Base-by-base conservation (phyloP, 2,797 vertebrate genomes). In the Gymnopithys bicolor region DNA sequence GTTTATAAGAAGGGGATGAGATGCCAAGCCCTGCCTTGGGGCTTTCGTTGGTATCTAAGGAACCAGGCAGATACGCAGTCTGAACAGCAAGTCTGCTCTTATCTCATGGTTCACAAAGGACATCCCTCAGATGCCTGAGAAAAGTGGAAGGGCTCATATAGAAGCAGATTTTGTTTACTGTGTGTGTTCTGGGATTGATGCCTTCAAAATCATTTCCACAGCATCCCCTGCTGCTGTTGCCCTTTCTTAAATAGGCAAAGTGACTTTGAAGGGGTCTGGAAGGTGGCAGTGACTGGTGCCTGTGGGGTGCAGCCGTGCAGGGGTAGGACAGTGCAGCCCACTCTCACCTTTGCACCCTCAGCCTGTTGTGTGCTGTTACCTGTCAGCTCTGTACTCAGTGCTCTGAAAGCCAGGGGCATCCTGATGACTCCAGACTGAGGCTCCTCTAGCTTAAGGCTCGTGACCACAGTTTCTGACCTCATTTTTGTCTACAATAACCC, bases 31-130 rank as follows among this genome's bases (percentile, higher is more conserved):
- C 83, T 97, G 95, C 95, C 95, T 83, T 87, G 64, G 48, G 96
- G 95, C 95, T 97, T 93, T 97, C 37, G 16, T 46, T 73, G 35
- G 97, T 98, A 97, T 98, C 98, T 95, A 97, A 98, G 98, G 96
- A 97, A 95, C 97, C 88, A 24, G 71, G 73, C 86, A 96, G 97
- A 96, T 97, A 97, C 77, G 95, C 94, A 94, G 93, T 48, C 94
- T 90, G 97, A 93, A 94, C 97, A 96, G 77, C 3, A 9, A 96
- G 92, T 55, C 90, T 92, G 75, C 87, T 94, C 94, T 93, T 94
- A 94, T 93, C 97, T 98, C 96, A 89, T 97, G 96, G 94, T 97
- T 97, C 96, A 92, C 95, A 96, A 97, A 97, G 92, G 94, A 96
- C 96, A 90, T 93, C 95, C 92, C 89, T 94, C 94, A 90, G 95